Percentiles rank a stretch among this genome's conserved stretches.
Evolutionary conservation across 1,140 invertebrate genomes (phyloP).

Genomic region (Pemphigus obesinymphae): DNA sequence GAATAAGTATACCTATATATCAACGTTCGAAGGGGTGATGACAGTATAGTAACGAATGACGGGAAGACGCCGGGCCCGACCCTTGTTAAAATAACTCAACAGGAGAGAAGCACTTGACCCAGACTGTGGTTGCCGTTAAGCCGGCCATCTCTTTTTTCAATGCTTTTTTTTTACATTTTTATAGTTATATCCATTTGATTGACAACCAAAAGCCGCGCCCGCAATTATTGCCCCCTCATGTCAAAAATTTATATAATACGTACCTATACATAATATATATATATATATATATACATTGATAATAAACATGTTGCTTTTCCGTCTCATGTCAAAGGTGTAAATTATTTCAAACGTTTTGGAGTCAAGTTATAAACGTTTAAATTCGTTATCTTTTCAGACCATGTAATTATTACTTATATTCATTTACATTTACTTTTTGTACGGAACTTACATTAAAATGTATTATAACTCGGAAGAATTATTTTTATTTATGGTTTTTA

Average conservation of each 20-base stretch:
- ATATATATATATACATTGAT: background rate
- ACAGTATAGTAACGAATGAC: background rate
- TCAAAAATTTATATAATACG: background rate
- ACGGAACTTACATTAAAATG: too few species aligned
- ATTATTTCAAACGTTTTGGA: too few species aligned
- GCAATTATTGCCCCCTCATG: background rate
- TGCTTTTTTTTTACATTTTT: background rate
- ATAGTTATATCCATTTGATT: conserved; percentile 8
- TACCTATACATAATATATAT: background rate
- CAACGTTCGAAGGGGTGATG: background rate
- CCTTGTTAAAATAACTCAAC: conserved; percentile 10
- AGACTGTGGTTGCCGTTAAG: background rate
- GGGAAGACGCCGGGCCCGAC: background rate
- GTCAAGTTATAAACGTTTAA: too few species aligned
- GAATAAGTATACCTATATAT: background rate
- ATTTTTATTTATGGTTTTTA: too few species aligned
- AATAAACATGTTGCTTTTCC: background rate
- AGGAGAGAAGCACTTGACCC: conserved; percentile 7
- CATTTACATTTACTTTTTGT: too few species aligned
- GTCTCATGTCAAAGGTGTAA: too few species aligned
- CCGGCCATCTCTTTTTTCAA: background rate
- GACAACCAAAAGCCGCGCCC: conserved; percentile 24
- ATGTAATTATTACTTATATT: too few species aligned
- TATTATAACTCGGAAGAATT: too few species aligned
- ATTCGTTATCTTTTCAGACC: too few species aligned